Evolutionary conservation across 2,113 vertebrate genomes (phyloP).

Genomic region (Dascyllus trimaculatus): DNA sequence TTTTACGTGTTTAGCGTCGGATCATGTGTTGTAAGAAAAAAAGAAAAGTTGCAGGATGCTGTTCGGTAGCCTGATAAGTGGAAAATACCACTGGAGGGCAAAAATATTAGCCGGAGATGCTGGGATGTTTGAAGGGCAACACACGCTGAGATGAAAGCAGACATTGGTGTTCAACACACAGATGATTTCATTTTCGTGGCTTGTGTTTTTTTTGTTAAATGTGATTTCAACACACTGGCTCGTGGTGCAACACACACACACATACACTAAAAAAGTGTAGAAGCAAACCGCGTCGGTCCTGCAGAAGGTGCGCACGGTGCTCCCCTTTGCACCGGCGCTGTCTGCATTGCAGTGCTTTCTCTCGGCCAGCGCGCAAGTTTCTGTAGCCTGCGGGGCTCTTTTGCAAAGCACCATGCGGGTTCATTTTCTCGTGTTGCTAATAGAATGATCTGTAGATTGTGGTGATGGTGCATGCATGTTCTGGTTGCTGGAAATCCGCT

Average conservation of each 20-base stretch:
- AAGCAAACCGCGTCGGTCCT: constrained; percentile 50
- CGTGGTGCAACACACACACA: background rate
- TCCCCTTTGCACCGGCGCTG: constrained; percentile 62
- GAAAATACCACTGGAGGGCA: constrained; percentile 50
- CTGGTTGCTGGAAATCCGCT: constrained; percentile 1
- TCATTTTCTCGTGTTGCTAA: background rate
- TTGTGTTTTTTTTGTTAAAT: background rate
- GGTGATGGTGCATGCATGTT: background rate
- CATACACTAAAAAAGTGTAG: constrained; percentile 39
- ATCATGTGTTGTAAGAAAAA: constrained; percentile 7
- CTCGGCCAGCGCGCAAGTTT: constrained; percentile 80
- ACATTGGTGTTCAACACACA: background rate
- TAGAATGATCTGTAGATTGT: background rate
- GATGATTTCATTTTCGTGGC: background rate
- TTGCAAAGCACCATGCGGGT: constrained; percentile 3
- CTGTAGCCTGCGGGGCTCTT: constrained; percentile 63
- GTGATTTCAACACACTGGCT: constrained; percentile 2
- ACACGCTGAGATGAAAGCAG: constrained; percentile 17
- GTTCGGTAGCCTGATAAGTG: constrained; percentile 33
- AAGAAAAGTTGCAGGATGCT: constrained; percentile 57
- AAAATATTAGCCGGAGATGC: constrained; percentile 43
- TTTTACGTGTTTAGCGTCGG: constrained; percentile 24
- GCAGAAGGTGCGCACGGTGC: constrained; percentile 65
- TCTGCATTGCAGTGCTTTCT: constrained; percentile 88
- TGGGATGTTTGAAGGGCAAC: constrained; percentile 73